phyloP scores from a whole-genome alignment of 2,113 vertebrate genomes.

The Eurypyga helias region DNA sequence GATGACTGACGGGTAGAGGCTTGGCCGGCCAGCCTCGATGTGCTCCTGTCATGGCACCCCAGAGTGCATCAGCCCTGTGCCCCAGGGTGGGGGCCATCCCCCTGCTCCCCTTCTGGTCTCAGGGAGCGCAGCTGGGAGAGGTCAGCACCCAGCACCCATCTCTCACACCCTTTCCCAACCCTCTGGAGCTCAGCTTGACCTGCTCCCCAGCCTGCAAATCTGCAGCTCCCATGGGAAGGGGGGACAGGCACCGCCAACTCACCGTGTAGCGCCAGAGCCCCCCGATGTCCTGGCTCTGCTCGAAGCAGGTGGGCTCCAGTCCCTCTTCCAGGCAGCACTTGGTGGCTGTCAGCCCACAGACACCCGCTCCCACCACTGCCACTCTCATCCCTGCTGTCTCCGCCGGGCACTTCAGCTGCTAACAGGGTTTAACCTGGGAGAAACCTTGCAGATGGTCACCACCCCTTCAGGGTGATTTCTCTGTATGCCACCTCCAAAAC shows the following conservation, averaged over 20 bases:
- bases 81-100: accelerated
- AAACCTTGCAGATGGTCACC: neutral
- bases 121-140: accelerated
- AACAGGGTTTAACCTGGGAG: neutral
- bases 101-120: accelerated
- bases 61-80: neutral
- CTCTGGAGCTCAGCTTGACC: accelerated
- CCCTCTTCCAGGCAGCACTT: slow-evolving; percentile 87
- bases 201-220: accelerated
- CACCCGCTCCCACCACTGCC: slow-evolving; percentile 82
- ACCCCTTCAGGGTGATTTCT: neutral
- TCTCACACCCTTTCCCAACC: neutral
- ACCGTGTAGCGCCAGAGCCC: slow-evolving; percentile 86
- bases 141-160: neutral
- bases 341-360: slow-evolving; percentile 80
- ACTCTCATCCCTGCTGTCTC: slow-evolving; percentile 67
- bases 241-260: neutral
- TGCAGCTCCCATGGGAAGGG: accelerated
- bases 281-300: slow-evolving; percentile 81
- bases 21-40: slow-evolving; percentile 70
- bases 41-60: slow-evolving; percentile 71
- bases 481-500: neutral
- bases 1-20: slow-evolving; percentile 83
- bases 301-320: slow-evolving; percentile 86
- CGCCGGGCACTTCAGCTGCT: accelerated